phyloP scores from a whole-genome alignment of 1,140 invertebrate species.

The Trichonephila clavata region DNA sequence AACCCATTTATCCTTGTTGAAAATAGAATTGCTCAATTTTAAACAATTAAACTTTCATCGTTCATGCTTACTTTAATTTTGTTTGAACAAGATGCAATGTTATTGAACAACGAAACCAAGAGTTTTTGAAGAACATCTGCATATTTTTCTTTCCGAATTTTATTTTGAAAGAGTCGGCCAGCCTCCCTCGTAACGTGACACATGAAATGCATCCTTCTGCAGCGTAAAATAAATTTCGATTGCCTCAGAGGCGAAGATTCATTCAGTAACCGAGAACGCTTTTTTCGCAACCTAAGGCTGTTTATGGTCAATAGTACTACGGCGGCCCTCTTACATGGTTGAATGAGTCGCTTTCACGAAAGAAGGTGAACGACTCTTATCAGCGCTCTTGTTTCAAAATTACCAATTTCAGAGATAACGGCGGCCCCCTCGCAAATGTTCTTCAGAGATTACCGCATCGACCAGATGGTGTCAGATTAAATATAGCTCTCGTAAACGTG shows the following conservation, averaged over 20 bases:
- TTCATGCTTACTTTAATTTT: no score
- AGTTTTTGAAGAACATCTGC: no score
- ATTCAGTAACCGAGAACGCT: not conserved
- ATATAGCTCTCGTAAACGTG: not conserved
- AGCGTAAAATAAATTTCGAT: no score
- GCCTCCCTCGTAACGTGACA: no score
- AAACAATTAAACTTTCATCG: no score
- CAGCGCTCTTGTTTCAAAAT: not conserved
- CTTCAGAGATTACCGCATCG: not conserved
- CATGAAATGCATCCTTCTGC: no score
- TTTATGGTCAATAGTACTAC: slow-evolving; percentile 12
- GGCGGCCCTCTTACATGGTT: not conserved
- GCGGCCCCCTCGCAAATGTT: not conserved
- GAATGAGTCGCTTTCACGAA: slow-evolving; percentile 13
- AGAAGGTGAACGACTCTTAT: slow-evolving; percentile 23
- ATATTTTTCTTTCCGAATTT: no score
- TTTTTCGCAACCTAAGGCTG: not conserved
- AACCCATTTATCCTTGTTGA: no score
- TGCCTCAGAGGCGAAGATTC: not conserved
- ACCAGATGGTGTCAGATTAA: not conserved
- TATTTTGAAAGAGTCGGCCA: no score
- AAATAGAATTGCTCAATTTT: no score
- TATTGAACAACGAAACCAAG: no score
- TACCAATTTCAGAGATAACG: not conserved
- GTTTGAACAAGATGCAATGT: no score